Evolutionary conservation across 2,113 vertebrate species (phyloP), one percentile per base, ranked within the genome.

Genomic region (Tor tambroides): DNA sequence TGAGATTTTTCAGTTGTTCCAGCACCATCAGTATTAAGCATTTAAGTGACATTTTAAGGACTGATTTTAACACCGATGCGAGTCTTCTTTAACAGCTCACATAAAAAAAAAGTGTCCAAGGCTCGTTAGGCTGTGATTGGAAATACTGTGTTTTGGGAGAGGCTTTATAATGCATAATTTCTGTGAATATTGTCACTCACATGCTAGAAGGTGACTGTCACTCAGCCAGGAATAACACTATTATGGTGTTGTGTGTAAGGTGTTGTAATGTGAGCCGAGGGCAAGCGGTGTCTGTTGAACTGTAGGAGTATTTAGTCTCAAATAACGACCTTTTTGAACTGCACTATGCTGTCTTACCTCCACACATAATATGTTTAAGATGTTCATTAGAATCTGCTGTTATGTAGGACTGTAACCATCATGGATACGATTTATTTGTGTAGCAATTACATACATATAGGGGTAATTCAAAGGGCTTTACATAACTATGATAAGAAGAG

Each of bases 151-250:
- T 51, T 71, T 74, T 21, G 17, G 71, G 11, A n/a, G 38, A 41
- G 21, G 19, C 46, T 38, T 41, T 26, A 26, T 77, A 71, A 79
- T 35, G 76, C 14, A 11, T 9, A 12, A 86, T 35, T 14, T 79
- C 59, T 56, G 46, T 78, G 30, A 67, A 79, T 69, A 41, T 19
- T 67, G 38, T 78, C 75, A 17, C 49, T 51, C 15, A 75, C 46
- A 6, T 71, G 69, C 54, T 78, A 78, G 26, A 87, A 87, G 77
- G 76, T 76, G 8, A 46, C 74, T 67, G 46, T 71, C 21, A 21
- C 14, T 82, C 83, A 69, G 32, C 69, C 82, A 89, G 83, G 71
- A 80, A 77, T 80, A 80, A 77, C 78, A 59, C n/a, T 23, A n/a
- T 71, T 80, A 30, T 35, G 67, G 59, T 82, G 84, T 19, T 54